Evolutionary conservation across 2,113 vertebrate genomes (phyloP), one percentile per base, ranked within the genome.

Genomic region (Heterotis niloticus): DNA sequence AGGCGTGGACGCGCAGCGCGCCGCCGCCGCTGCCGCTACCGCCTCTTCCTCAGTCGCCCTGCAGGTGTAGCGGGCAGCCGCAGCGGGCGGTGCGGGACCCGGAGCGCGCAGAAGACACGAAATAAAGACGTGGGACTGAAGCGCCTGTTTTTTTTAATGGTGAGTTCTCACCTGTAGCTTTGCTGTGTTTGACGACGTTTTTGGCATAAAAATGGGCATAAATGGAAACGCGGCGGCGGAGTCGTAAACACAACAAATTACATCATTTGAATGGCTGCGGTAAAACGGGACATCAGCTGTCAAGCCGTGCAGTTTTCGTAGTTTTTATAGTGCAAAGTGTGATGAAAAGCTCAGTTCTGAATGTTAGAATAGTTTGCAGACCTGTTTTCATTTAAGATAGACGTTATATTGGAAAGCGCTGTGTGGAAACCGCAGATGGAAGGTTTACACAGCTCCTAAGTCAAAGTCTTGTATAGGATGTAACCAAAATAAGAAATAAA

Each of bases 11-110:
- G 74, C 52, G 79, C 10, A 80, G 82, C 83, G 52, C 78, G 54
- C 81, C 69, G 75, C 79, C 1, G 59, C 75, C 73, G 28, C 56
- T 1, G 56, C 75, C 54, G 77, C 57, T 51, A 54, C 80, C 77
- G 78, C 65, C 56, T 64, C 57, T 59, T 62, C 34, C 28, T 57
- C 71, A 62, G 71, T 75, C 24, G 64, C 75, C 78, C 0, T 52
- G 81, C 85, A 76, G 87, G 76, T 81, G 66, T 64, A 24, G 18
- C 26, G 52, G 81, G 73, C 54, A 82, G 79, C 83, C 82, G 78
- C 60, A 56, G 65, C 77, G 76, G 28, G 24, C 76, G n/a, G 62
- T 64, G 68, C 24, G 59, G 16, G 23, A 26, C 29, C 56, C 67
- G 29, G 51, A 29, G 13, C n/a, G 1, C n/a, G 23, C 11, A 13